Evolutionary conservation across 2,113 vertebrate genomes (phyloP).

Genomic region (Brachyhypopomus occidentalis): DNA sequence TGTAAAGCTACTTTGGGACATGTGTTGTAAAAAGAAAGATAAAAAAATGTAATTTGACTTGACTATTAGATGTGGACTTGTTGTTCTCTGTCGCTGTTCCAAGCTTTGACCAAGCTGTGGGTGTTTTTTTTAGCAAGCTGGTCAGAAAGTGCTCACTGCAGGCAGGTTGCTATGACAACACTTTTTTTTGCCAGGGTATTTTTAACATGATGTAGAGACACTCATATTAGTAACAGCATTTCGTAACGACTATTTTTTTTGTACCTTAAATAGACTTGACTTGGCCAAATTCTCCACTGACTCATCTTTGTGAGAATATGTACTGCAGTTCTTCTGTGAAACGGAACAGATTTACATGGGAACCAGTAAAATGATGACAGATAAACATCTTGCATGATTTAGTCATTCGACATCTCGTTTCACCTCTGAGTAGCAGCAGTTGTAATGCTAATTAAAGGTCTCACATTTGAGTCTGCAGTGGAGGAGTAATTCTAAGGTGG

Average conservation of each 20-base stretch:
- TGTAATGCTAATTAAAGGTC: not conserved
- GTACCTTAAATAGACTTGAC: not conserved
- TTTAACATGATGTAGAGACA: not conserved
- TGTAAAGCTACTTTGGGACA: too few species aligned
- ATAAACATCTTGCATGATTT: constrained; percentile 21
- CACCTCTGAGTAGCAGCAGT: not conserved
- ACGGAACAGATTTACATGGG: not conserved
- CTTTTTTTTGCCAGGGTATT: not conserved
- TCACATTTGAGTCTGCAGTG: not conserved
- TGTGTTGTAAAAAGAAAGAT: too few species aligned
- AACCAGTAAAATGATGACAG: not conserved
- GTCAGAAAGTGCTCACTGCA: not conserved
- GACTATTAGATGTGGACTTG: too few species aligned
- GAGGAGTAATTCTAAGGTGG: not conserved
- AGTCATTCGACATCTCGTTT: constrained; percentile 17
- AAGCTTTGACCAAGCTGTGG: constrained; percentile 15
- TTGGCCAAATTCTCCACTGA: not conserved
- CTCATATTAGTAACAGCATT: not conserved
- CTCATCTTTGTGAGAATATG: not conserved
- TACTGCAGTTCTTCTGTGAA: not conserved
- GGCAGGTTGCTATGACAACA: constrained; percentile 42
- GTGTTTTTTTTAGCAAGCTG: constrained; percentile 1
- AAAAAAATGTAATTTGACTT: too few species aligned
- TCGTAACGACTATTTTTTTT: not conserved
- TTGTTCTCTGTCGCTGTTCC: not conserved